Conservation (phyloP, 2,888 invertebrate genomes). For the Cantharis lateralis region DNA sequence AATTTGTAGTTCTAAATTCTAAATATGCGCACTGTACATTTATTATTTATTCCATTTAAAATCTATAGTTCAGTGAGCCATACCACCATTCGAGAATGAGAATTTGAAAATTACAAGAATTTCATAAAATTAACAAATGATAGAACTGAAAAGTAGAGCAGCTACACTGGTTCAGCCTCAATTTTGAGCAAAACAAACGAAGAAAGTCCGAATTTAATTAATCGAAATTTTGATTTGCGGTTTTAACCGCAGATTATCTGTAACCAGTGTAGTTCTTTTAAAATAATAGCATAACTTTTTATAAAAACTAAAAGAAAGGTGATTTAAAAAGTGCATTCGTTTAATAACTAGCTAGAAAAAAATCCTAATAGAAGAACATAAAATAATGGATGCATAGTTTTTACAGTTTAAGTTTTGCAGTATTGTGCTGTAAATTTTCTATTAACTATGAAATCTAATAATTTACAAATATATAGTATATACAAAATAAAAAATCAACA, state of each 20-base stretch:
- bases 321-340: neutral
- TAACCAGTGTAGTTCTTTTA: too few species aligned
- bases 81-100: neutral
- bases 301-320: neutral
- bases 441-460: neutral
- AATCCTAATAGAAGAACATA: neutral
- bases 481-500: slow-evolving; percentile 2
- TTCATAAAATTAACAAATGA: neutral
- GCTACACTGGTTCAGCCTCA: too few species aligned
- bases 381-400: neutral
- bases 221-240: too few species aligned
- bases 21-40: neutral
- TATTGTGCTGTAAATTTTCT: neutral
- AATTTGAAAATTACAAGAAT: neutral
- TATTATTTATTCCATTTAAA: neutral
- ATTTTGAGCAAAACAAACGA: too few species aligned
- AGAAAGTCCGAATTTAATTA: too few species aligned
- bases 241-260: too few species aligned
- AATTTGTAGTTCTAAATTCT: too few species aligned
- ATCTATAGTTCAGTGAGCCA: neutral
- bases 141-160: neutral
- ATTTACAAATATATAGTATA: neutral
- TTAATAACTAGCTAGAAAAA: neutral
- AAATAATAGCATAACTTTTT: neutral
- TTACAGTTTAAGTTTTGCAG: slow-evolving; percentile 3